Evolutionary conservation across 2,888 invertebrate genomes (phyloP).

Genomic region (Villa cingulata): DNA sequence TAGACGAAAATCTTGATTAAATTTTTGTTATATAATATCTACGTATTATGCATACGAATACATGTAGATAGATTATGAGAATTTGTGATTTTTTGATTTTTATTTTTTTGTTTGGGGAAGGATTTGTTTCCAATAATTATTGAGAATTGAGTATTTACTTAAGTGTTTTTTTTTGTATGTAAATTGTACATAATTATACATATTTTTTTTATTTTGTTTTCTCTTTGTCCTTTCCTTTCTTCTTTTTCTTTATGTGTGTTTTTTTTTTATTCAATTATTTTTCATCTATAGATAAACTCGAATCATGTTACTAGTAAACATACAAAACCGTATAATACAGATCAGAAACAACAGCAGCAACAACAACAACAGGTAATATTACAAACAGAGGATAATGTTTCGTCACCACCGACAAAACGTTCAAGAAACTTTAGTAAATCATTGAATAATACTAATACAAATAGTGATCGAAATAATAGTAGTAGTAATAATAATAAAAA

Average conservation of each 20-base stretch:
- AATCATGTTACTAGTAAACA: conserved; percentile 1
- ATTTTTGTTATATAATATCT: no score
- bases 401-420: conserved; percentile 18
- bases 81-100: no score
- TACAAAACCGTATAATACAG: conserved; percentile 4
- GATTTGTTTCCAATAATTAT: no score
- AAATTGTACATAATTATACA: no score
- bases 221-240: not conserved
- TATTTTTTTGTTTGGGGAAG: no score
- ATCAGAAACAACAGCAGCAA: conserved; percentile 24
- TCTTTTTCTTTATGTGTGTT: not conserved
- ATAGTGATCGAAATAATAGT: conserved; percentile 7
- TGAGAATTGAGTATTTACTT: no score
- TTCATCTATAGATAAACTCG: conserved; percentile 1
- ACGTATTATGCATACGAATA: no score
- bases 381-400: conserved; percentile 13
- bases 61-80: no score
- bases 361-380: conserved; percentile 5
- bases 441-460: conserved; percentile 12
- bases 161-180: no score
- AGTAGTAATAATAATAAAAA: conserved; percentile 8
- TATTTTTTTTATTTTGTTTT: no score
- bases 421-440: conserved; percentile 13
- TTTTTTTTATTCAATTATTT: not conserved
- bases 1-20: no score